A percentile compares a stretch with the other conserved stretches of the same genome.
These are phyloP conservation scores for Beroe forskalii DNA, from an alignment of 37 sponge, comb jelly and placozoan species.

Conservation along the genomic window DNA sequence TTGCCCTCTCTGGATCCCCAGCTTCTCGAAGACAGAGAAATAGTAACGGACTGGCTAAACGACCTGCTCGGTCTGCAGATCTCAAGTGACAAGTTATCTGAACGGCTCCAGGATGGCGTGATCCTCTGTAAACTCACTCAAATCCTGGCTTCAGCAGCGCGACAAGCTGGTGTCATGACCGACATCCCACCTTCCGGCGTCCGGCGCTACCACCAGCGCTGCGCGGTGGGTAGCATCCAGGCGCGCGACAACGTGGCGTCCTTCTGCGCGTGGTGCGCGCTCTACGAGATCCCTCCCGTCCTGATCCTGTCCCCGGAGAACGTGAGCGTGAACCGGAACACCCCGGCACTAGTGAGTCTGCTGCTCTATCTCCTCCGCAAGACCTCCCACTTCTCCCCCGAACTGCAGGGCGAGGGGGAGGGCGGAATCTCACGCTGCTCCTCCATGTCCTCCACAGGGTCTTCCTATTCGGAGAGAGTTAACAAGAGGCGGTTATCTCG, in stretches of 20 bases:
- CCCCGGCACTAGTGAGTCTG: background rate
- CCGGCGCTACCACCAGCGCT: constrained; percentile 12
- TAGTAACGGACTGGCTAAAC: constrained; percentile 15
- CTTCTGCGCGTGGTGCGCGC: constrained; percentile 7
- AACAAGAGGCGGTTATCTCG: background rate
- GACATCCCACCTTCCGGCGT: background rate
- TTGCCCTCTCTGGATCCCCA: background rate
- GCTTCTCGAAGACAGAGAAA: background rate
- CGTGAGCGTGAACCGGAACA: background rate
- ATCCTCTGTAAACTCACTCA: constrained; percentile 2
- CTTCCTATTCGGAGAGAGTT: background rate
- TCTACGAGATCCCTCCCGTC: constrained; percentile 27
- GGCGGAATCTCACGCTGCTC: background rate
- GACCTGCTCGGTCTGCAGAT: constrained; percentile 23
- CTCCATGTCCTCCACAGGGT: background rate
- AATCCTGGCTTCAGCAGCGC: background rate
- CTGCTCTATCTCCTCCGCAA: background rate
- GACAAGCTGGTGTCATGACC: constrained; percentile 12
- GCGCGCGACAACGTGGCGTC: constrained; percentile 30
- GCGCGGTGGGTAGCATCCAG: background rate
- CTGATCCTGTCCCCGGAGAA: constrained; percentile 25
- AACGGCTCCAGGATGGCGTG: constrained; percentile 1
- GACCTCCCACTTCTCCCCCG: background rate
- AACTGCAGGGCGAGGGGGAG: no score
- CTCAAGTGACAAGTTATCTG: background rate